A percentile compares a stretch with the other conserved stretches of the same genome.
Conservation (phyloP, 2,113 vertebrate genomes). For the Hemichromis elongatus region DNA sequence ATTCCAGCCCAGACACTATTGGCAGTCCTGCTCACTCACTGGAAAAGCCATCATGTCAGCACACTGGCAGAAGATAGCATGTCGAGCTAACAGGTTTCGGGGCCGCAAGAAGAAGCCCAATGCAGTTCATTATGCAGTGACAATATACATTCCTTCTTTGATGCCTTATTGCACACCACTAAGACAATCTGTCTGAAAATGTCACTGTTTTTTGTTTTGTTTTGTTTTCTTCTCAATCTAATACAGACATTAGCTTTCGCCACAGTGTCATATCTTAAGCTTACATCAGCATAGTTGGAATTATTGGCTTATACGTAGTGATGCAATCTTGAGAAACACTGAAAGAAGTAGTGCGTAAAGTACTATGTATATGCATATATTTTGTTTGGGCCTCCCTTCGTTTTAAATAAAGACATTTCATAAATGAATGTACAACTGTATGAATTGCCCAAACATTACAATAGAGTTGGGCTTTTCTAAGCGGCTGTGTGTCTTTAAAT, state of each 20-base stretch:
- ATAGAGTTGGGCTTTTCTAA: not conserved
- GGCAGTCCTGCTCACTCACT: slow-evolving; percentile 72
- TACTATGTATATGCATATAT: not conserved
- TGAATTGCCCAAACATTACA: not conserved
- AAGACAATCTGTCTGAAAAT: slow-evolving; percentile 50
- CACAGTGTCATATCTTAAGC: slow-evolving; percentile 29
- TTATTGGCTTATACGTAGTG: slow-evolving; percentile 23
- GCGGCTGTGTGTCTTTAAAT: not conserved
- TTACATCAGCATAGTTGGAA: slow-evolving; percentile 27
- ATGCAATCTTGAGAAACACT: slow-evolving; percentile 53
- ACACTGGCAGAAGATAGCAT: slow-evolving; percentile 68
- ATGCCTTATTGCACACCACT: slow-evolving; percentile 47
- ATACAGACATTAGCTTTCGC: slow-evolving; percentile 29
- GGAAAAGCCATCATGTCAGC: slow-evolving; percentile 78
- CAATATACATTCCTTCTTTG: slow-evolving; percentile 50
- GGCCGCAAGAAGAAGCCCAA: slow-evolving; percentile 32
- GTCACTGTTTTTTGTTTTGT: slow-evolving; percentile 6
- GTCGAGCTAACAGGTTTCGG: slow-evolving; percentile 70
- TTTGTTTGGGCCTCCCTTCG: not conserved
- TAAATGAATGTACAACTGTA: not conserved
- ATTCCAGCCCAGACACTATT: slow-evolving; percentile 67
- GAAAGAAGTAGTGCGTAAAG: not conserved
- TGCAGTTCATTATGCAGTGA: slow-evolving; percentile 61
- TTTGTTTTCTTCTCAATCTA: not conserved
- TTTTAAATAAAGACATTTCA: not conserved